Conservation (phyloP, 2,888 invertebrate species). For the Odontocolon sp. region DNA sequence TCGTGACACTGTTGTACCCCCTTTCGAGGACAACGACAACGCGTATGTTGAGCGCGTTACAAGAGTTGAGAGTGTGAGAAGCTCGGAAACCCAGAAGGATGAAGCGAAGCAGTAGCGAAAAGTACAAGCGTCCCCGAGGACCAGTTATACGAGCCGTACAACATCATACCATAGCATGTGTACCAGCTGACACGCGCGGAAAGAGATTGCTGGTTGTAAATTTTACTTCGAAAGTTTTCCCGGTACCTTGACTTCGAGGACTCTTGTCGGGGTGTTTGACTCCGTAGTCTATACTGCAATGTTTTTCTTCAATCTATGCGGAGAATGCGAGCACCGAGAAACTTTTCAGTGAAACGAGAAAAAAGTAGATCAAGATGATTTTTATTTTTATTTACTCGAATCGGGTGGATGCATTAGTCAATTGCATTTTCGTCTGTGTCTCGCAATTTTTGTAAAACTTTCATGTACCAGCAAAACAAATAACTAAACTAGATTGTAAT, state of each 20-base stretch:
- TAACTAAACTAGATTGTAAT: too few relatives aligned
- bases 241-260: neutral
- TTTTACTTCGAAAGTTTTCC: conserved; percentile 39
- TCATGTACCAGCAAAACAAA: too few relatives aligned
- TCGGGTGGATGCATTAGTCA: too few relatives aligned
- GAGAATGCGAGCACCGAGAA: too few relatives aligned
- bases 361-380: too few relatives aligned
- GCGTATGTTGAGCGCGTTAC: conserved; percentile 1
- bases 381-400: too few relatives aligned
- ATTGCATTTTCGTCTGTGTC: too few relatives aligned
- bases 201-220: conserved; percentile 56
- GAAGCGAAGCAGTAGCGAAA: conserved; percentile 28
- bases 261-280: conserved; percentile 2
- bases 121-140: conserved; percentile 27
- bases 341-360: too few relatives aligned
- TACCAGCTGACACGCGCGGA: conserved; percentile 4
- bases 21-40: neutral
- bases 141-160: conserved; percentile 31
- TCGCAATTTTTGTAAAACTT: too few relatives aligned
- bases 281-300: neutral
- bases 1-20: neutral
- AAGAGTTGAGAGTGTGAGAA: neutral
- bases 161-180: conserved; percentile 9
- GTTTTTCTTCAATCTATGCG: neutral
- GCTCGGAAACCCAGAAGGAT: neutral